Evolutionary conservation across 2,888 invertebrate genomes (phyloP), one percentile per base, ranked within the genome.

Genomic region (Stenurella melanura): DNA sequence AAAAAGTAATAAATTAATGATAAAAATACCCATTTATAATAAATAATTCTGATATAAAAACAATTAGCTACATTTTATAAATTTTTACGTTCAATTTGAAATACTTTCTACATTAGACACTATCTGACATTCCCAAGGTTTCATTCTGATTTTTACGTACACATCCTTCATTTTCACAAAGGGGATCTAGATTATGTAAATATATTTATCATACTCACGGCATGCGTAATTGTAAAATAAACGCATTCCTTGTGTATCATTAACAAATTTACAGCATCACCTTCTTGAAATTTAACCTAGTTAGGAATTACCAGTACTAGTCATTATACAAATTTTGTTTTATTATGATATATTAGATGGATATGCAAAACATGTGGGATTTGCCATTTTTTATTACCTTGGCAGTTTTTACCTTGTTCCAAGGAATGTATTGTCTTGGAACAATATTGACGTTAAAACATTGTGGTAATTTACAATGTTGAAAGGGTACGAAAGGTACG

Each of bases 241-340:
- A 15, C 15, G n/a, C 50, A 50, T 50, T 50, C n/a, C 7, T n/a
- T 50, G 50, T 50, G n/a, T 50, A 50, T 6, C 50, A n/a, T n/a
- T 58, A 18, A 21, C 10, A 58, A 58, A 58, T 58, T 61, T 61
- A 61, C 30, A 61, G 30, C 61, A 21, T 61, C 21, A 21, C 21
- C 26, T 68, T 68, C 56, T 50, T 21, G 5, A 54, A 54, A 61
- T 68, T 18, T 66, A 68, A 17, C 26, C 54, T 68, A 68, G n/a
- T 26, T 68, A 21, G 67, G 67, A 68, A 68, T 68, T 68, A 68
- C 67, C 67, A 54, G 21, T 56, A 56, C 10, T 17, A 19, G 9
- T 26, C 9, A 26, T 26, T 50, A 15, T 4, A 50, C 50, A 50
- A n/a, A 2, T 12, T 50, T 50, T 50, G n/a, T 15, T 15, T 42